Base-by-base conservation (phyloP, 2,888 invertebrate species). In the Acanthosoma haemorrhoidale region DNA sequence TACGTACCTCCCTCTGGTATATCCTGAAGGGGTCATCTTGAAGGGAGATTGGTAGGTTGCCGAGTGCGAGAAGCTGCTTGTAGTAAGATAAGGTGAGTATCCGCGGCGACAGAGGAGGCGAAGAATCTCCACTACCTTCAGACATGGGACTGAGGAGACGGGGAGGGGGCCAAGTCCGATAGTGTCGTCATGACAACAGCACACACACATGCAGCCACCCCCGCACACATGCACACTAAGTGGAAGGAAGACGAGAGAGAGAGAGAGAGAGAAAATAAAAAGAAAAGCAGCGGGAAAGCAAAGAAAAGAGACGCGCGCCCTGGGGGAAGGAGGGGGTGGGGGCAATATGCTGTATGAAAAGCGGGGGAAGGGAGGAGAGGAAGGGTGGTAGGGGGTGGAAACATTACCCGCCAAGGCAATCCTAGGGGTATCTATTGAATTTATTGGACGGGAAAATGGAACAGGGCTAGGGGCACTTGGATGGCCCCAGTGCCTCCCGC, bases 1-100 rank as follows among this genome's bases (percentile, higher is more conserved):
- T 39, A 11, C 39, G 6, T 72, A 70, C 73, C 73, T 70, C 70
- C 41, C 71, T 57, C 66, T 69, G 68, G 70, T 70, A 70, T 29
- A 69, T 60, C 69, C 68, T 69, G 69, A 72, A 61, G 59, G 68
- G 64, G 64, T 71, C 73, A 68, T 71, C 70, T 29, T 70, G 73
- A 11, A 71, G 16, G 38, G 69, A 71, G 60, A 72, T 64, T 74
- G 72, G 76, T 71, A 73, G 69, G 15, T 76, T 76, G 5, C 76
- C 76, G 63, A 77, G 72, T 4, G 77, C 77, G 51, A 77, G 72
- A 57, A 77, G 71, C 61, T 76, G 76, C 70, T 77, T 77, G 73
- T 77, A 77, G 73, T 77, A 77, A 43, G 73, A 70, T 78, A 79
- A 84, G 59, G 86, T 85, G 67, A 86, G 81, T 15, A 86, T 85